phyloP scores from a whole-genome alignment of 2,888 invertebrate species.

The Sphinx pinastri region DNA sequence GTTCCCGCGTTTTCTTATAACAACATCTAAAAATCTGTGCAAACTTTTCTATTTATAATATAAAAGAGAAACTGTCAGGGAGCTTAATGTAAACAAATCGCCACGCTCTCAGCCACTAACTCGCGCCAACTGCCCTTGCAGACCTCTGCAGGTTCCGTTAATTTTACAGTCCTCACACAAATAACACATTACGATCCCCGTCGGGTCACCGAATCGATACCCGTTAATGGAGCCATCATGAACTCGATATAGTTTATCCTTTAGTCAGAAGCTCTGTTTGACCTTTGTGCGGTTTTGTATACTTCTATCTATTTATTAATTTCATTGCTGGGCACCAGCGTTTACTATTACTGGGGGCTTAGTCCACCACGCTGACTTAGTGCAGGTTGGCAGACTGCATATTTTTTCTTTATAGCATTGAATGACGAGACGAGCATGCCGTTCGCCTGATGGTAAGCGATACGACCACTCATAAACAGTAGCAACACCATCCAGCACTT shows the following conservation, averaged over 20 bases:
- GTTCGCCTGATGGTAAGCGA: too few relatives aligned
- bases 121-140: not conserved
- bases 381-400: too few relatives aligned
- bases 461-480: too few relatives aligned
- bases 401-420: too few relatives aligned
- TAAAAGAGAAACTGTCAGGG: too few relatives aligned
- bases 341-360: too few relatives aligned
- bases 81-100: not conserved
- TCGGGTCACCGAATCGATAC: conserved; percentile 42
- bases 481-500: too few relatives aligned
- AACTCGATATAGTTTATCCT: conserved; percentile 1
- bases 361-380: too few relatives aligned
- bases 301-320: not conserved
- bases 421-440: too few relatives aligned
- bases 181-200: conserved; percentile 67
- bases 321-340: not conserved
- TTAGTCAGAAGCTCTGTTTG: conserved; percentile 3
- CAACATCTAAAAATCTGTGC: too few relatives aligned
- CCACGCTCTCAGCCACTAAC: not conserved
- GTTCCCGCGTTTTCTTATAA: too few relatives aligned
- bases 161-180: conserved; percentile 64
- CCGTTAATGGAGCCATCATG: conserved; percentile 17
- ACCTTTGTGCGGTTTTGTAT: not conserved
- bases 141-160: conserved; percentile 60
- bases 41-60: too few relatives aligned